Evolutionary conservation across 2,797 vertebrate genomes (phyloP), one percentile per base, ranked within the genome.

Genomic region (Sylvia borin): DNA sequence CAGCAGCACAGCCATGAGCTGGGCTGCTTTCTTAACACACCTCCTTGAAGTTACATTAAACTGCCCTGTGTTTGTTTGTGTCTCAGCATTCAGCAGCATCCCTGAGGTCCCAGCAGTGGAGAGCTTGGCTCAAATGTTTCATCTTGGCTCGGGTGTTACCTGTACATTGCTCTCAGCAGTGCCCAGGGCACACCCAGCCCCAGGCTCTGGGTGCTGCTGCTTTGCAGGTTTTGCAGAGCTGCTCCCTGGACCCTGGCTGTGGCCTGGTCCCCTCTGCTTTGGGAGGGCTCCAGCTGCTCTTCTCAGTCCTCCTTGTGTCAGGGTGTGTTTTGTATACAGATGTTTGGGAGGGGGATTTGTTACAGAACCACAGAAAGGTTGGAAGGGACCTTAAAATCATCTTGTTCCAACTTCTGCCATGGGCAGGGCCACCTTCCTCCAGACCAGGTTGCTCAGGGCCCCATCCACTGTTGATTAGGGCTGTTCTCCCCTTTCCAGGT

Each of bases 401-500:
- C 48, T 48, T 24, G 19, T 55, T 75, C 50, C 34, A 36, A 1
- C 3, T 8, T 18, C 42, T 68, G 36, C 42, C 19, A 3, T 0
- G 15, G 34, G 12, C 47, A 60, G 47, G 40, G 54, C 36, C 57
- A 11, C 24, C 42, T 43, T n/a, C 19, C 38, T 13, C 8, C 65
- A 13, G 24, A 15, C 4, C 27, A 26, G 19, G 11, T 13, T 55
- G 57, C 50, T 57, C 50, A 57, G 55, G 32, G 19, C 16, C 36
- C 27, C 50, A 22, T 16, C 16, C 29, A 9, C 5, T n/a, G 45
- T 13, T 55, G 27, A 29, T 45, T 26, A 6, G 34, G 14, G 15
- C 40, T 43, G 11, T 66, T 75, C 27, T 43, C 3, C 13, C 17
- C 42, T 68, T 24, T 55, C 1, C 97, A 99, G 99, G 99, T 0